A percentile compares a stretch with the other conserved stretches of the same genome.
phyloP scores from a whole-genome alignment of 2,888 invertebrate species.

The Sphaerophoria rueppellii region DNA sequence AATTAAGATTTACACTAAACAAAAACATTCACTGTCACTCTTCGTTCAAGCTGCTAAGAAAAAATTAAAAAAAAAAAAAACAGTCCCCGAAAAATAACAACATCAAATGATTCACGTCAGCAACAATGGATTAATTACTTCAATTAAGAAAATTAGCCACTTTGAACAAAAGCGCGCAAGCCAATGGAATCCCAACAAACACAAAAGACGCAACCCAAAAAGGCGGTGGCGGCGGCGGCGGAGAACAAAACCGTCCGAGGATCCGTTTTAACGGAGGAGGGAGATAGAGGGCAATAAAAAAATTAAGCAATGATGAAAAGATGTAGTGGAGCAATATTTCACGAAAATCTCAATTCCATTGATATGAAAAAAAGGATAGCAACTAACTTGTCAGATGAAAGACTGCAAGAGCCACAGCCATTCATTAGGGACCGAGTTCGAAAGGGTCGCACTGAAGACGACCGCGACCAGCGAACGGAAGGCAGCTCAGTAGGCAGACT shows the following conservation, averaged over 20 bases:
- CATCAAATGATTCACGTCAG: conserved; percentile 61
- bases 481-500: conserved; percentile 57
- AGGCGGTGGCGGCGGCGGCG: neutral
- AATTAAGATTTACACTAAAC: conserved; percentile 45
- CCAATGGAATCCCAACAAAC: conserved; percentile 58
- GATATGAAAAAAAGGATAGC: conserved; percentile 68
- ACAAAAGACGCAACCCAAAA: conserved; percentile 45
- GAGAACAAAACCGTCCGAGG: neutral
- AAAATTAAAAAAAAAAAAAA: conserved; percentile 8
- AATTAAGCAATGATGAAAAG: conserved; percentile 38
- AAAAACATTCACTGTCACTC: conserved; percentile 31
- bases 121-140: conserved; percentile 65
- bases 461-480: conserved; percentile 22
- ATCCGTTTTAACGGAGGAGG: neutral
- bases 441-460: conserved; percentile 15
- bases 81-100: conserved; percentile 36
- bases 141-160: conserved; percentile 69
- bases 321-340: conserved; percentile 62
- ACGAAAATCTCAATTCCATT: conserved; percentile 68
- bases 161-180: conserved; percentile 56
- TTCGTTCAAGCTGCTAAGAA: neutral
- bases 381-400: conserved; percentile 64
- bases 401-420: conserved; percentile 68
- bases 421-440: conserved; percentile 59
- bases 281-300: neutral